Evolutionary conservation across 2,797 vertebrate species (phyloP), one percentile per base, ranked within the genome.

Genomic region (Halcyon leucocephala): DNA sequence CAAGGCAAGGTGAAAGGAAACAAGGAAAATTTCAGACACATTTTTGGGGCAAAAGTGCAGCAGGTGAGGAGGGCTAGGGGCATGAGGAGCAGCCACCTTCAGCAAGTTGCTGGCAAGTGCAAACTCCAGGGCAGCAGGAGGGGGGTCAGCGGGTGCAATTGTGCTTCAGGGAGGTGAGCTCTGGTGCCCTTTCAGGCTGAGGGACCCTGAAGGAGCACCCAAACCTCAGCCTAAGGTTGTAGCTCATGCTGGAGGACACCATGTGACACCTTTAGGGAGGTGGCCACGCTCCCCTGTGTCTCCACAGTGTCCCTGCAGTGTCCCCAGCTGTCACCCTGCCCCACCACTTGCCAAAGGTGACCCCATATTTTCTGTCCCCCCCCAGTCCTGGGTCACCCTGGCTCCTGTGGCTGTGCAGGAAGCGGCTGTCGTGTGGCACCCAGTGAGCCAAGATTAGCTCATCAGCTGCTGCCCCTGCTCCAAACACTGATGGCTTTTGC

Each of bases 261-360:
- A 10, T 3, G 14, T 2, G 24, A 15, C 39, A 24, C 26, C 10
- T 2, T 15, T 51, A 60, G 29, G 39, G 33, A 57, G 39, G 7
- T 28, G 78, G 24, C 20, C 3, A 2, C 0, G 0, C 5, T 44
- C 29, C 14, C 21, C 21, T 26, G 60, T 11, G 2, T 21, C 80
- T 44, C 26, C 3, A 3, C 41, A 39, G 4, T 22, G 48, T 25
- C 48, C 48, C 48, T 48, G 48, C 12, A 48, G 49, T 60, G 51
- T 29, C 41, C 24, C 31, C 66, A 57, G 71, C 41, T 12, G 4
- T 46, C 60, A 35, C 51, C 51, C 35, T 46, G n/a, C 6, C 37
- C 52, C n/a, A 46, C 49, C 5, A 5, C 65, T 85, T 3, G 1
- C 33, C 37, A 62, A 29, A 70, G 42, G 16, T 21, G 41, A 41